Evolutionary conservation across 2,113 vertebrate genomes (phyloP).

Genomic region (Neopipo cinnamomea): DNA sequence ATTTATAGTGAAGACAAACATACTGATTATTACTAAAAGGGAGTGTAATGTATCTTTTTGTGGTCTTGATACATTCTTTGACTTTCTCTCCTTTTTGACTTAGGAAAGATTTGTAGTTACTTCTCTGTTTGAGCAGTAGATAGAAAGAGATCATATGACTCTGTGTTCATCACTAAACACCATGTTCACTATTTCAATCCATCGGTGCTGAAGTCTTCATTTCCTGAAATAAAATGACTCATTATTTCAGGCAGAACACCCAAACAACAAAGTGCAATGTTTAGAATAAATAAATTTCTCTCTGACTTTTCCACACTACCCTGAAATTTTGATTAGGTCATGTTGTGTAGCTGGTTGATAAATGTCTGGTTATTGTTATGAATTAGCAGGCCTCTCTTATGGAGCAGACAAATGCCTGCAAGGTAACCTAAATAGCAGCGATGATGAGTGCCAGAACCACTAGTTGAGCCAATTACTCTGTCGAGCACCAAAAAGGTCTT

Average conservation of each 20-base stretch:
- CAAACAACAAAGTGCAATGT: neutral
- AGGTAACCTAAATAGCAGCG: neutral
- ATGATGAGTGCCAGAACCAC: neutral
- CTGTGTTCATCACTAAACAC: neutral
- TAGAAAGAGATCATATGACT: neutral
- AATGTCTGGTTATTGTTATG: neutral
- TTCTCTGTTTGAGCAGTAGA: constrained; percentile 1
- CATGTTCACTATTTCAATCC: constrained; percentile 12
- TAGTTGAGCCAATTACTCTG: neutral
- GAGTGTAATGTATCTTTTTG: neutral
- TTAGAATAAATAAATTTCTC: constrained; percentile 42
- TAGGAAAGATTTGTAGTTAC: constrained; percentile 5
- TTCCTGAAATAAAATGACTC: constrained; percentile 51
- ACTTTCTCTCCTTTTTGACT: neutral
- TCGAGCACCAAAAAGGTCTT: neutral
- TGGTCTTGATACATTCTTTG: neutral
- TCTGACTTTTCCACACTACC: neutral
- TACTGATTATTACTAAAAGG: neutral
- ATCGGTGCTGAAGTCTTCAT: constrained; percentile 11
- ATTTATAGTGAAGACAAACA: neutral
- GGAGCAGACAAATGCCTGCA: neutral
- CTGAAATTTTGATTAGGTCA: neutral
- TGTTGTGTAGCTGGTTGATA: neutral
- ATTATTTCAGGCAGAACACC: constrained; percentile 17
- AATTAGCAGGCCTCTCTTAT: neutral